Evolutionary conservation across 53 echinoderm and acorn worm species (phyloP).

Genomic region (Mesocentrotus franciscanus): DNA sequence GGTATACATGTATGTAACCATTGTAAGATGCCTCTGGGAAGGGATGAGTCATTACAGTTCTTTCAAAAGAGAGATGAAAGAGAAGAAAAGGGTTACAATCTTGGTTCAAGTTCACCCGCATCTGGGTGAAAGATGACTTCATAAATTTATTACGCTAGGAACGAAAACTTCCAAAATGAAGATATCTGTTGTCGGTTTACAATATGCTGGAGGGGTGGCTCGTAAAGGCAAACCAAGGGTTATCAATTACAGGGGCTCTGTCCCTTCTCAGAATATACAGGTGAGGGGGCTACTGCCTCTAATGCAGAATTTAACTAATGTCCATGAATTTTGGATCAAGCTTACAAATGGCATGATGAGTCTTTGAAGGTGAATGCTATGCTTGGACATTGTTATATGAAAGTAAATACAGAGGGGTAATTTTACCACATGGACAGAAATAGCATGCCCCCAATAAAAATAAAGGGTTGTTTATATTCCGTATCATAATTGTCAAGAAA

Average conservation of each 20-base stretch:
- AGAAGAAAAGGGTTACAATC: neutral
- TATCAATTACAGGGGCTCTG: neutral
- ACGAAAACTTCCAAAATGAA: neutral
- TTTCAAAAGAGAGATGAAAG: neutral
- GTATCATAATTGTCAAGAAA: no score
- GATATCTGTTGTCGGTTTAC: neutral
- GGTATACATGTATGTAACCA: neutral
- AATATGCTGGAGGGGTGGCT: neutral
- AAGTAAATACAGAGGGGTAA: no score
- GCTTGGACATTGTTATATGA: no score
- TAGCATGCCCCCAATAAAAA: no score
- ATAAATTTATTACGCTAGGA: neutral
- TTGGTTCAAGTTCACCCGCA: constrained; percentile 23
- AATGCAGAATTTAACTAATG: no score
- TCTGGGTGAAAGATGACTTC: constrained; percentile 40
- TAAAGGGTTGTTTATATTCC: no score
- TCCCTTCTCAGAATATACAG: neutral
- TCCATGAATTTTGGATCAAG: no score
- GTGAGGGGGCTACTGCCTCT: no score
- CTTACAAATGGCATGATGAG: no score
- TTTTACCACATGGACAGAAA: no score
- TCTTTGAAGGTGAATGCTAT: no score
- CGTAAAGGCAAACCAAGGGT: neutral
- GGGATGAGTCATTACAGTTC: constrained; percentile 6
- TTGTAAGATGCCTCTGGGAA: neutral